Percentiles rank a stretch among this genome's conserved stretches.
Evolutionary conservation across 2,113 vertebrate species (phyloP).

Genomic region (Anoura caudifer): DNA sequence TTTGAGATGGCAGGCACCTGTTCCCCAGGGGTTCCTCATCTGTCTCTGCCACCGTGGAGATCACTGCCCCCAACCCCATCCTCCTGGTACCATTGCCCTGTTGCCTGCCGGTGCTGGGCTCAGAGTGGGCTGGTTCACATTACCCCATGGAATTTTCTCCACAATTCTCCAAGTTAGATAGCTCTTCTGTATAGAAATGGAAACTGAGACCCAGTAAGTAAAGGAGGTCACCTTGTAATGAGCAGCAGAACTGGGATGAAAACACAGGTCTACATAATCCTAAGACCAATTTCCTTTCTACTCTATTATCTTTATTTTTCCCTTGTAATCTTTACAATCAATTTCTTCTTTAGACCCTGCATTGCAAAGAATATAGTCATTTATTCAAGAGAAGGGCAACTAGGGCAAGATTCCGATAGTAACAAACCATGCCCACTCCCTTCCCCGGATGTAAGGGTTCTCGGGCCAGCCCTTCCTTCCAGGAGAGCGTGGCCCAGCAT

Average conservation of each 20-base stretch:
- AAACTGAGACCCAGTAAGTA: background rate
- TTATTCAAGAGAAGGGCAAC: background rate
- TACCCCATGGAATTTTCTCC: background rate
- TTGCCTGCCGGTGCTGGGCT: background rate
- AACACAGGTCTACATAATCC: background rate
- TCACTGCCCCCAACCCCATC: background rate
- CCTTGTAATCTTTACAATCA: background rate
- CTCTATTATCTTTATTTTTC: background rate
- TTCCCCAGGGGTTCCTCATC: background rate
- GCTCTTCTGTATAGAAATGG: background rate
- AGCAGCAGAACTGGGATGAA: background rate
- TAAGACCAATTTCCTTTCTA: background rate
- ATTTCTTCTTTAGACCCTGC: background rate
- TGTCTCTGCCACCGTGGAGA: background rate
- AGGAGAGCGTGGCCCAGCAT: background rate
- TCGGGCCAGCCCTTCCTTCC: background rate
- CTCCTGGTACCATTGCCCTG: background rate
- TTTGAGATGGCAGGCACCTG: background rate
- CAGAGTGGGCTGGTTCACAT: background rate
- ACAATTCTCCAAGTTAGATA: background rate
- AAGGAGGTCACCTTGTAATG: background rate
- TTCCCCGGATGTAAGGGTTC: background rate
- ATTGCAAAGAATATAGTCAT: background rate
- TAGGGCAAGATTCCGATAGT: background rate
- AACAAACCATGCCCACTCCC: too few species aligned